Base-by-base conservation (phyloP, 2,113 vertebrate species). In the Eudyptes chrysolophus region DNA sequence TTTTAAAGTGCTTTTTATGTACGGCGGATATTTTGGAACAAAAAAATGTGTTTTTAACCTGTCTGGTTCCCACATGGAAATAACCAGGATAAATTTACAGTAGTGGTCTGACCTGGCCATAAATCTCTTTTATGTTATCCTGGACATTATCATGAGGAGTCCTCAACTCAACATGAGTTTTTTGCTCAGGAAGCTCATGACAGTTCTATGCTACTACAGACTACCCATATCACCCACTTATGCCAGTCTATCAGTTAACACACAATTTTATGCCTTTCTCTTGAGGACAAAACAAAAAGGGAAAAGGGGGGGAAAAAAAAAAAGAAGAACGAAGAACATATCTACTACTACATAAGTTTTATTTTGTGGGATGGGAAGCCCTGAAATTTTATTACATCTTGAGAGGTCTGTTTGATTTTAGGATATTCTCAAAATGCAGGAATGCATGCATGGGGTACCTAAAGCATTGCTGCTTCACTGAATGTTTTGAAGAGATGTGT, bases 211-310 rank as follows among this genome's bases (percentile, higher is more conserved):
- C 16, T 57, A 18, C 17, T 79, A 20, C 1, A 71, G 27, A 57
- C 10, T 71, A 64, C 10, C 4, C 6, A 2, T 42, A 32, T 58
- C n/a, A 87, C 6, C 9, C 29, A 48, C 16, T 54, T 64, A 52
- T 2, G 4, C 11, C 11, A 40, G 26, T 27, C 20, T 44, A 16
- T 13, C n/a, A 46, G 17, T 44, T 70, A 80, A 62, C 1, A 16
- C 7, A 17, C 14, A 11, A 10, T 48, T 84, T 82, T 40, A 20
- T 79, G 30, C 7, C 16, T 44, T 82, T 54, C 10, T 5, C 11
- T 52, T 20, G 9, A 61, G 6, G 10, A 22, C 0, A 10, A 10
- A 7, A 9, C 4, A 9, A 20, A 34, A 15, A n/a, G 3, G 1
- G 7, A 18, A 10, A 11, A 4, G 3, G 6, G 12, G 19, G 3